phyloP scores from a whole-genome alignment of 2,888 invertebrate genomes.

The Graphium colonna region DNA sequence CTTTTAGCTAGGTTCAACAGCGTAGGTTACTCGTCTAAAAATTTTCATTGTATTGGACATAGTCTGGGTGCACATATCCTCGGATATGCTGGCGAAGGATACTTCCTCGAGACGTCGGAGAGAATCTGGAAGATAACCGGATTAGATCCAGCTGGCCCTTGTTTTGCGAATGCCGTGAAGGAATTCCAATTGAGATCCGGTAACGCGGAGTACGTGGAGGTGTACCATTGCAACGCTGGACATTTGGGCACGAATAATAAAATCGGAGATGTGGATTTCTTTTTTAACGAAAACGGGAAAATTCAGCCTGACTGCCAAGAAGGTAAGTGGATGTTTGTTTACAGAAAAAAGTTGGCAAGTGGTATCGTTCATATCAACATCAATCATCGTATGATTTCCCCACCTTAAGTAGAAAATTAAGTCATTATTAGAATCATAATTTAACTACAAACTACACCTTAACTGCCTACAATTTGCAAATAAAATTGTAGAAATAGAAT shows the following conservation, averaged over 20 bases:
- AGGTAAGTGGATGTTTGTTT: too few species aligned
- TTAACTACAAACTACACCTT: too few species aligned
- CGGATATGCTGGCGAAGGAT: conserved; percentile 26
- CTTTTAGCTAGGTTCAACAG: conserved; percentile 24
- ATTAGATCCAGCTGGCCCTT: conserved; percentile 33
- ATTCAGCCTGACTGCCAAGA: conserved; percentile 56
- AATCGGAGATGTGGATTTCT: conserved; percentile 64
- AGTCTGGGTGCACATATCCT: conserved; percentile 32
- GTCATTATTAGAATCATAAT: too few species aligned
- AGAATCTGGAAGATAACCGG: conserved; percentile 27
- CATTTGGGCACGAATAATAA: conserved; percentile 48
- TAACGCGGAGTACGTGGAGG: conserved; percentile 66
- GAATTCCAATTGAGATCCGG: conserved; percentile 48
- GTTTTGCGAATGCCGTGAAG: conserved; percentile 25
- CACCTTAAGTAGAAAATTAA: too few species aligned
- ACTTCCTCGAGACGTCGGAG: conserved; percentile 16
- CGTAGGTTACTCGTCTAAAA: conserved; percentile 19
- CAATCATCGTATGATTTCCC: too few species aligned
- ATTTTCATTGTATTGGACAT: conserved; percentile 30
- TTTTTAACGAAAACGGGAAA: conserved; percentile 60
- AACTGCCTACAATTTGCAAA: too few species aligned
- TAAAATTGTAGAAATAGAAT: too few species aligned
- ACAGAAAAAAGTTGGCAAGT: too few species aligned
- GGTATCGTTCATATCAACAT: too few species aligned
- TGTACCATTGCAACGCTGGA: conserved; percentile 66